Evolutionary conservation across 1,140 invertebrate species (phyloP).

Genomic region (Drosophila grimshawi): DNA sequence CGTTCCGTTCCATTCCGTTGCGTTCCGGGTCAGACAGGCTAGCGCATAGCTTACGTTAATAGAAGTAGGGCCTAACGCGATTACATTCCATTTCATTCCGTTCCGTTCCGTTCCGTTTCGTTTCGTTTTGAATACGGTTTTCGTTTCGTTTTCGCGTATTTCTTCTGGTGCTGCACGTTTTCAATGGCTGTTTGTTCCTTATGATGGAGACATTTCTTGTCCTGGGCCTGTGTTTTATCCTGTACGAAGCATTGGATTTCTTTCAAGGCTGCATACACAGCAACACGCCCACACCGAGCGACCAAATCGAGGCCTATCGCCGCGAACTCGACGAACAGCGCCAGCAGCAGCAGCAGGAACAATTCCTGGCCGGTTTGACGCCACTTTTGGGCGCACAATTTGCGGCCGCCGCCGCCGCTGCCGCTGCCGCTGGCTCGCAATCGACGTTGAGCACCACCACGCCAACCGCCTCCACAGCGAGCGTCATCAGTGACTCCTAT

Average conservation of each 20-base stretch:
- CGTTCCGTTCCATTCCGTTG: slow-evolving; percentile 30
- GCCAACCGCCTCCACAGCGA: slow-evolving; percentile 70
- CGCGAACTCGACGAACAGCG: slow-evolving; percentile 83
- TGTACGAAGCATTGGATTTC: slow-evolving; percentile 85
- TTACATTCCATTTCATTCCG: neutral
- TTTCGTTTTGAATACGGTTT: slow-evolving; percentile 28
- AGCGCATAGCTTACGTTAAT: too few relatives aligned
- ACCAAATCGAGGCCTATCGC: slow-evolving; percentile 83
- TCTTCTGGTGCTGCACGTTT: slow-evolving; percentile 35
- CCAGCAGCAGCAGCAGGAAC: slow-evolving; percentile 83
- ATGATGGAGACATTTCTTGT: slow-evolving; percentile 85
- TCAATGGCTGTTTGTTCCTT: slow-evolving; percentile 79
- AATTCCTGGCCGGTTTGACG: slow-evolving; percentile 77
- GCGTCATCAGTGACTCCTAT: slow-evolving; percentile 70
- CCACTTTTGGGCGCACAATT: slow-evolving; percentile 77
- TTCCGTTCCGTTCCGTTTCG: slow-evolving; percentile 19
- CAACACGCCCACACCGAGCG: slow-evolving; percentile 71
- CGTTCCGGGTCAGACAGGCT: neutral
- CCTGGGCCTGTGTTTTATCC: slow-evolving; percentile 84
- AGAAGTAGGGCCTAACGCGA: too few relatives aligned
- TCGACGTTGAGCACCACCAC: slow-evolving; percentile 68
- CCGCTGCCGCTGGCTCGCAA: slow-evolving; percentile 67
- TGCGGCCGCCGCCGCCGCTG: slow-evolving; percentile 68
- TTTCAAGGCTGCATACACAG: slow-evolving; percentile 84
- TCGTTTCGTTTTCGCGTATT: slow-evolving; percentile 33